Evolutionary conservation across 2,797 vertebrate genomes (phyloP).

Genomic region (Atherinosoma microstoma): DNA sequence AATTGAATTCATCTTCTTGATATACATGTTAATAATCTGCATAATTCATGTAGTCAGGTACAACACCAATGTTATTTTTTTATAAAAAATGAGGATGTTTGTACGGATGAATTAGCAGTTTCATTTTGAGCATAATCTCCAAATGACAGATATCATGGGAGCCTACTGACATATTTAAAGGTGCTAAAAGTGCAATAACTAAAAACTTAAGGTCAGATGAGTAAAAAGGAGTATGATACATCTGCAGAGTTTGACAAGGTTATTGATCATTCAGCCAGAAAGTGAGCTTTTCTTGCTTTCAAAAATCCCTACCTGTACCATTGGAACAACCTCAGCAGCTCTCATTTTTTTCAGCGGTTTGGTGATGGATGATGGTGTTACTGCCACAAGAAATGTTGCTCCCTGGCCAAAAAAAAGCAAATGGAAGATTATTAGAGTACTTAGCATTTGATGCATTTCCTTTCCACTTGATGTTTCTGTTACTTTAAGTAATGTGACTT

Average conservation of each 20-base stretch:
- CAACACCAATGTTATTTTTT: not conserved
- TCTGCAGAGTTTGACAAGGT: slow-evolving; percentile 37
- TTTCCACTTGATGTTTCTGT: slow-evolving; percentile 29
- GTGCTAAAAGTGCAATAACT: slow-evolving; percentile 31
- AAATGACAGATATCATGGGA: slow-evolving; percentile 1
- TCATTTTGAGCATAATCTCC: slow-evolving; percentile 21
- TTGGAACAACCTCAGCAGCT: slow-evolving; percentile 50
- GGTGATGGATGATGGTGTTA: slow-evolving; percentile 58
- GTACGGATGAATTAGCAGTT: slow-evolving; percentile 3
- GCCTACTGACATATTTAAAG: slow-evolving; percentile 23
- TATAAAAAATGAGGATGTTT: slow-evolving; percentile 8
- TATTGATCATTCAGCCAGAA: slow-evolving; percentile 55
- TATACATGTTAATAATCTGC: slow-evolving; percentile 4
- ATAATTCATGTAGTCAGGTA: not conserved
- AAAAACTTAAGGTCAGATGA: slow-evolving; percentile 33
- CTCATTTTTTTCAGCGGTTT: slow-evolving; percentile 48
- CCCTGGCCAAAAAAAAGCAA: slow-evolving; percentile 45
- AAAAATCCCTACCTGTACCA: slow-evolving; percentile 31
- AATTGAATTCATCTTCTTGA: not conserved
- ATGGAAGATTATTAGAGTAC: slow-evolving; percentile 45
- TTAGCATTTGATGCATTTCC: slow-evolving; percentile 40
- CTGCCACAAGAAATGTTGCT: slow-evolving; percentile 32
- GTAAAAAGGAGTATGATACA: slow-evolving; percentile 43
- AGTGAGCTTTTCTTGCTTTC: slow-evolving; percentile 54
- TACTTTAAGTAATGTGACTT: slow-evolving; percentile 44